Base-by-base conservation (phyloP, 2,888 invertebrate genomes). In the Steinernema scapterisci region DNA sequence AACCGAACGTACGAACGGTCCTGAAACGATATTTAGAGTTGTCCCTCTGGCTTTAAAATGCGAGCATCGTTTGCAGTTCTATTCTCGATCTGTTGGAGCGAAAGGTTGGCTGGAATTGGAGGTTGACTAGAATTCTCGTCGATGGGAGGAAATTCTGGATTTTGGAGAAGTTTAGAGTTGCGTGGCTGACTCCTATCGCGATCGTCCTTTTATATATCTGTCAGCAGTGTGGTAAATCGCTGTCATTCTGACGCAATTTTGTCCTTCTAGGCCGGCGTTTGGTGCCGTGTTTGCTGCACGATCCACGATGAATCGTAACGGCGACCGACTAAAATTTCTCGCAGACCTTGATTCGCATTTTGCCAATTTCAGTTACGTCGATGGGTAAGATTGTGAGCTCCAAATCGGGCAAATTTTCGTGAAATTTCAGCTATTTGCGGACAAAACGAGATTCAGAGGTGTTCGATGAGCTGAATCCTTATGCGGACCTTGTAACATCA, bases 381-480 rank as follows among this genome's bases (percentile, higher is more conserved):
- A 27, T 63, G 31, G 63, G 63, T 63, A 63, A 63, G 63, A 16
- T 31, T 27, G 1, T 63, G 21, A 54, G 13, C 7, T 48, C 48
- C 13, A 19, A 19, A 48, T 48, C 19, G 48, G 13, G 13, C 11
- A 31, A 38, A 52, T 52, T 21, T 21, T 23, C 19, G 19, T 52
- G 31, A 63, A n/a, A 31, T 63, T 63, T 27, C 19, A 63, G 63
- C 31, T 63, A 31, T 63, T 13, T 27, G 5, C 27, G 16, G 19
- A 63, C 63, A 2, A 16, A 25, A 27, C 63, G 27, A 16, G 63
- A 63, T 63, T 11, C 6, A 63, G 38, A 27, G 16, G 16, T 63
- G 31, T 63, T 63, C 38, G 63, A 63, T 16, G 63, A 63, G 31
- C 63, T 63, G 16, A 63, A n/a, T n/a, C 27, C 16, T 7, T 31